These are phyloP conservation scores for Drosophila insularis DNA, from an alignment of 1,140 invertebrate species.

Conservation along the genomic window DNA sequence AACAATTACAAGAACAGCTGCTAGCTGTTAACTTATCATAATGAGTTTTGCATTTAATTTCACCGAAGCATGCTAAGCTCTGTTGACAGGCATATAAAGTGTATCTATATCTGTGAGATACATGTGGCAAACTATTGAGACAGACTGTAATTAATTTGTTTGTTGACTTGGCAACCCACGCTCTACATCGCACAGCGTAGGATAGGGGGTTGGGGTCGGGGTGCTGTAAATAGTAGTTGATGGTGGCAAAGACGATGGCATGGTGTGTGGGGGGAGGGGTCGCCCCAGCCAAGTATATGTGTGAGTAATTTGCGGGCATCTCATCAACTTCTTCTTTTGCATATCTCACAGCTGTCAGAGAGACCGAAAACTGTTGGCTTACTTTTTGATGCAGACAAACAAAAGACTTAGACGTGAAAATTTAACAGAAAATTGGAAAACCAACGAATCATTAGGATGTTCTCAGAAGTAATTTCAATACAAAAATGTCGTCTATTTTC, in stretches of 20 bases:
- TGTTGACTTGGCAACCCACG: conserved; percentile 74
- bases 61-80: conserved; percentile 66
- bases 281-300: conserved; percentile 6
- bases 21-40: conserved; percentile 74
- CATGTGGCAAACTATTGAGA: conserved; percentile 75
- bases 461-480: conserved; percentile 1
- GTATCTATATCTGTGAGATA: conserved; percentile 56
- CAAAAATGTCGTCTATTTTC: not conserved
- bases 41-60: conserved; percentile 80
- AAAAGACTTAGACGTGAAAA: conserved; percentile 20
- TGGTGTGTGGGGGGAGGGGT: not conserved
- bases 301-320: conserved; percentile 56
- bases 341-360: conserved; percentile 57
- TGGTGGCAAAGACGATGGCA: not conserved
- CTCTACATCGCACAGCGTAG: too few species aligned
- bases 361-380: conserved; percentile 49
- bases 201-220: too few species aligned
- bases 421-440: conserved; percentile 31
- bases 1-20: conserved; percentile 45
- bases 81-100: conserved; percentile 68
- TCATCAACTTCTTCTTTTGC: conserved; percentile 68
- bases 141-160: conserved; percentile 79
- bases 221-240: not conserved
- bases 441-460: not conserved
- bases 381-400: conserved; percentile 50